Base-by-base conservation (phyloP, 2,113 vertebrate species). In the Climacteris rufus region DNA sequence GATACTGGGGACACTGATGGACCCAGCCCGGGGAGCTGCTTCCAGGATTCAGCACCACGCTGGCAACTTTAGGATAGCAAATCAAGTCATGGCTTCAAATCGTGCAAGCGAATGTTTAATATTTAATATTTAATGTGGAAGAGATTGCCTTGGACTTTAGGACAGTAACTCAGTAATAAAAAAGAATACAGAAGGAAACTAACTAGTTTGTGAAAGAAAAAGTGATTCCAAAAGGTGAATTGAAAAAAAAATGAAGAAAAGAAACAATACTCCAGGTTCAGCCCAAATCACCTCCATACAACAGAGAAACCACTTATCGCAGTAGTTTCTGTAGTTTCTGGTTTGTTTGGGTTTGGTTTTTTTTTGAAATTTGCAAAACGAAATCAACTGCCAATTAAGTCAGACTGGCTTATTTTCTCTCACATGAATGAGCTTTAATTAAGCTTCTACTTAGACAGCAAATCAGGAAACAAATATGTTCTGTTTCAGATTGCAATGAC, bases 391-490 rank as follows among this genome's bases (percentile, higher is more conserved):
- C n/a, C 66, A 90, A 10, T 91, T 87, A 87, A 91, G 42, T 70
- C 66, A 88, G 59, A 83, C 68, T 74, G 47, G 27, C 56, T 90
- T 93, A 54, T 86, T 90, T 93, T 88, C 37, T 66, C 54, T 83
- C 54, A 74, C 33, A 44, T 66, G 50, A 93, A 70, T 66, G 76
- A 8, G 21, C 77, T 93, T 86, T 88, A 93, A 92, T 86, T 86
- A 86, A 88, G 83, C 50, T 87, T 70, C 56, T 90, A 88, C 80
- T 95, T 92, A 90, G 52, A 74, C n/a, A 81, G 63, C 56, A 75
- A 88, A 92, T 87, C 56, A 80, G 53, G 66, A 97, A 79, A 85
- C 49, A 94, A 92, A 66, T 92, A 80, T 28, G 52, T 83, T 88
- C n/a, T 13, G 14, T 70, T 94, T 90, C 89, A 90, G 68, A 69